Evolutionary conservation across 2,797 vertebrate genomes (phyloP), one percentile per base, ranked within the genome.

Genomic region (Neosilurus hyrtlii): DNA sequence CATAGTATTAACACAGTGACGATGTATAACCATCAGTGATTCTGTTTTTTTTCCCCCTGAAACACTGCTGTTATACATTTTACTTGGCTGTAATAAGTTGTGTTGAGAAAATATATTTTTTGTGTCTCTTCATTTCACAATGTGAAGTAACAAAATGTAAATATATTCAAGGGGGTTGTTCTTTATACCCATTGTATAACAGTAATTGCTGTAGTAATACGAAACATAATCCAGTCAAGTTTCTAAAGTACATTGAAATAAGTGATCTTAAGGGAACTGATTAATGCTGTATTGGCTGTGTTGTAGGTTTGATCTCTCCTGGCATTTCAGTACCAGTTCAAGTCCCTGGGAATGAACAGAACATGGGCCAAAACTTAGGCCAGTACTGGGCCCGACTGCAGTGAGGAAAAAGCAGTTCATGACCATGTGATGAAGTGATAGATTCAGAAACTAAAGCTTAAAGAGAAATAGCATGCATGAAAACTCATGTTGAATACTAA

Each of bases 261-360:
- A 8, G 22, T 52, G 66, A 22, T 0, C 68, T 35, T 9, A 30
- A 26, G 24, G 54, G 52, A 76, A 12, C 52, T 57, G 20, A 71
- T 79, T 78, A 63, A n/a, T 22, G 15, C 43, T 72, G 12, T 0
- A 35, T 56, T 24, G 63, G 3, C 43, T 43, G 14, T 20, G 18
- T 73, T 57, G 11, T 87, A 94, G 96, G 95, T 83, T 93, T 96
- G 85, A 94, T 96, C 5, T 84, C 86, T 67, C 94, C 95, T 0
- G 95, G 95, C 0, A 91, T 96, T 61, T 96, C 95, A 20, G 95
- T 96, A 86, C 92, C 92, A 3, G 91, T 92, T 37, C 95, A 95
- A 30, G 94, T 96, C 10, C 94, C 95, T 26, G 94, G 96, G 82
- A 95, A 95, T 70, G 95, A 96, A 78, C 94, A 94, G 68, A 95